Percentiles rank a stretch among this genome's conserved stretches.
phyloP scores from a whole-genome alignment of 2,113 vertebrate genomes.

The Callopanchax toddi region DNA sequence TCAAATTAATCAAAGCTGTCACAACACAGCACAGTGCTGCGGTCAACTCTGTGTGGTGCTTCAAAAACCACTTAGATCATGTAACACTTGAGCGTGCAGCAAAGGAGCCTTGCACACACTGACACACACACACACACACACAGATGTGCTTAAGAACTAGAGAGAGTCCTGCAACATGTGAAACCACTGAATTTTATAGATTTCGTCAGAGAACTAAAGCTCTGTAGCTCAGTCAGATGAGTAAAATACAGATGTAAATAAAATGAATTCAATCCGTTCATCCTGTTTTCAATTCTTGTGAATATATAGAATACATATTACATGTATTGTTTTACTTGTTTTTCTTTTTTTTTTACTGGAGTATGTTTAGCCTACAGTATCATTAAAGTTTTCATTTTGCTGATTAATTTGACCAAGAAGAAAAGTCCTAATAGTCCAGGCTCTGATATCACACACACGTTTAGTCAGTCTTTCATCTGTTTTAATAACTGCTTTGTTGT shows the following conservation, averaged over 20 bases:
- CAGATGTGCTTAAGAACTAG: slow-evolving; percentile 36
- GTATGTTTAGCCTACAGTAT: too few relatives aligned
- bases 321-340: too few relatives aligned
- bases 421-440: too few relatives aligned
- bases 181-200: slow-evolving; percentile 10
- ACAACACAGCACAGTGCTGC: slow-evolving; percentile 42
- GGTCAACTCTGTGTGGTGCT: slow-evolving; percentile 38
- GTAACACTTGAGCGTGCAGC: slow-evolving; percentile 59
- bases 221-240: background rate
- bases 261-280: rapidly evolving
- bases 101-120: slow-evolving; percentile 32
- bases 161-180: background rate
- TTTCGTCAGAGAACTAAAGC: background rate
- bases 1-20: slow-evolving; percentile 80
- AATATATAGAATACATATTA: too few relatives aligned
- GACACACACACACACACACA: slow-evolving; percentile 1
- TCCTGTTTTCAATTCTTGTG: too few relatives aligned
- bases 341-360: too few relatives aligned
- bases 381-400: too few relatives aligned
- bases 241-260: background rate
- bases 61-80: slow-evolving; percentile 56
- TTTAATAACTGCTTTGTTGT: too few relatives aligned
- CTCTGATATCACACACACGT: too few relatives aligned
- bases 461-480: too few relatives aligned
- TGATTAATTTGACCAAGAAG: too few relatives aligned